Conservation (phyloP, 2,797 vertebrate species). For the Momotus momota region DNA sequence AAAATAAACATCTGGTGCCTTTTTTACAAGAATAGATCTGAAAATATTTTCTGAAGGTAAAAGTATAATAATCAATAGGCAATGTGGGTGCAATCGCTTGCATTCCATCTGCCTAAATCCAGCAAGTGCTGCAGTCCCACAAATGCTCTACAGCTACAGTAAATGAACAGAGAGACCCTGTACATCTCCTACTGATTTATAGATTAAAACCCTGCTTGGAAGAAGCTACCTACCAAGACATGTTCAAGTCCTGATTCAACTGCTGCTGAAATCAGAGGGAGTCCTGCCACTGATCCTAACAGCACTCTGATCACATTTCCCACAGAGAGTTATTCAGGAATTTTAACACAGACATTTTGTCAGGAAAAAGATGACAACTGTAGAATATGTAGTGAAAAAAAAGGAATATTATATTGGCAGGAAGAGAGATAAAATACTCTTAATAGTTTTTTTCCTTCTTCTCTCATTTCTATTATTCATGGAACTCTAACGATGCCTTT, state of each 20-base stretch:
- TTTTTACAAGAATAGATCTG: background rate
- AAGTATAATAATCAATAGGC: conserved; percentile 3
- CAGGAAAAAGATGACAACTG: conserved; percentile 3
- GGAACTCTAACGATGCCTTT: conserved; percentile 47
- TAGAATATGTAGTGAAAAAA: background rate
- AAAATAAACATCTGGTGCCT: background rate
- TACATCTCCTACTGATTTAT: conserved; percentile 51
- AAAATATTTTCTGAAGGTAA: conserved; percentile 22
- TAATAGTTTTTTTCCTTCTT: background rate
- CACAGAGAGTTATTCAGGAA: conserved; percentile 26
- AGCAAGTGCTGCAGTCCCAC: background rate
- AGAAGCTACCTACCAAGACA: background rate
- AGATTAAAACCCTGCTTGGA: conserved; percentile 22
- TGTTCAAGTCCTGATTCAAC: conserved; percentile 1
- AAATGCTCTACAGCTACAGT: background rate
- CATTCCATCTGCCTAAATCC: conserved; percentile 7
- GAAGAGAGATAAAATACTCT: conserved; percentile 32
- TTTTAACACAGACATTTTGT: background rate
- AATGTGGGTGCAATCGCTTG: conserved; percentile 35
- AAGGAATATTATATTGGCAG: conserved; percentile 3
- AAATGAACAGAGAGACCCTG: background rate
- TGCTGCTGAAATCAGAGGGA: conserved; percentile 2
- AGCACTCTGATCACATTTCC: background rate
- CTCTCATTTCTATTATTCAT: conserved; percentile 51
- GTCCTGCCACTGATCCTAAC: conserved; percentile 13